These are phyloP conservation scores for Actinostola sp. DNA, from an alignment of 92 coral and sea anemone genomes.

Conservation along the genomic window DNA sequence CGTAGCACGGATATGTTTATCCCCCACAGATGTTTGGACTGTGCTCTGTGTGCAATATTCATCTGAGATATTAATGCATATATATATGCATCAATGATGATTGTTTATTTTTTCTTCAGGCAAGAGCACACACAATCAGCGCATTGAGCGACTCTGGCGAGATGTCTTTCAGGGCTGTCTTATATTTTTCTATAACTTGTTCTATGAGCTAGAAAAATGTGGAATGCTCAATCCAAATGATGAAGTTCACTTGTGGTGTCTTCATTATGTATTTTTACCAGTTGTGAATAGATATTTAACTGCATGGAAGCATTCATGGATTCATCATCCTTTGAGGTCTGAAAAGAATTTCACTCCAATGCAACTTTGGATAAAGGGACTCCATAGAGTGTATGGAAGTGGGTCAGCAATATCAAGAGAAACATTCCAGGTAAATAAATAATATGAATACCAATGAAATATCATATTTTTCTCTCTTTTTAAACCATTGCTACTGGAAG, in stretches of 20 bases:
- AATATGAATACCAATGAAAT: neutral
- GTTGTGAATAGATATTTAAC: slow-evolving; percentile 47
- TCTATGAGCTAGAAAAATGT: slow-evolving; percentile 41
- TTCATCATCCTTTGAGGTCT: slow-evolving; percentile 48
- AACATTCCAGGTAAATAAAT: slow-evolving; percentile 18
- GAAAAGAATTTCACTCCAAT: slow-evolving; percentile 51
- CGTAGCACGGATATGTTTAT: too few species aligned
- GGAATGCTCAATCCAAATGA: slow-evolving; percentile 41
- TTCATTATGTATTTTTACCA: slow-evolving; percentile 52
- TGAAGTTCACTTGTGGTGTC: slow-evolving; percentile 57
- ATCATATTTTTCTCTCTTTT: neutral
- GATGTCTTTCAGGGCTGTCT: slow-evolving; percentile 56
- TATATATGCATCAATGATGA: too few species aligned
- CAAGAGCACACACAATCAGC: slow-evolving; percentile 52
- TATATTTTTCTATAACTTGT: slow-evolving; percentile 41
- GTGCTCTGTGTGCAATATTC: too few species aligned
- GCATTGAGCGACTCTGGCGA: slow-evolving; percentile 60
- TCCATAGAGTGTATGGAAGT: slow-evolving; percentile 43
- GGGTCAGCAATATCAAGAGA: slow-evolving; percentile 8
- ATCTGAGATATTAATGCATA: too few species aligned
- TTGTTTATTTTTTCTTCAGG: too few species aligned
- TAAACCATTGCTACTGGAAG: too few species aligned
- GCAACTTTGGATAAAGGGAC: slow-evolving; percentile 65
- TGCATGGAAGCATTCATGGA: slow-evolving; percentile 63
- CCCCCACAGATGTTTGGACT: too few species aligned